Base-by-base conservation (phyloP, 2,113 vertebrate species). In the Xiphorhynchus elegans region DNA sequence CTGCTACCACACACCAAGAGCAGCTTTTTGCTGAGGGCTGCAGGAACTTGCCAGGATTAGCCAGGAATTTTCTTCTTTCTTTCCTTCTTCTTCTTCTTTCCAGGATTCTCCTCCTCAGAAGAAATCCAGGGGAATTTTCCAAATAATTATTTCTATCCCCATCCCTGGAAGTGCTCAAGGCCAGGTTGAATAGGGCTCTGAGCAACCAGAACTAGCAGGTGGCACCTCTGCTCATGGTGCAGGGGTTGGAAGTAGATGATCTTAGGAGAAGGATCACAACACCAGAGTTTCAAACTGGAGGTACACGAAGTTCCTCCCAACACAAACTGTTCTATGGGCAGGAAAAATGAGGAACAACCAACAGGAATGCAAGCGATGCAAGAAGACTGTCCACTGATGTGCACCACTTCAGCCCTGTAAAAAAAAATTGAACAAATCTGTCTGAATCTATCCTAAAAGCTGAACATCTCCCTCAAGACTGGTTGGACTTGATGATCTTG, bases 371-470 rank as follows among this genome's bases (percentile, higher is more conserved):
- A 42, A 49, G 4, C 13, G 20, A 39, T 55, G 24, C n/a, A 47
- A 64, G 53, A 56, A 33, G 31, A 23, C 17, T 46, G 17, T 19
- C 63, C 8, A 24, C 1, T 49, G 0, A 1, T 7, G 11, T 11
- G 15, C 10, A 52, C 8, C 6, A 31, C n/a, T 68, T 73, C n/a
- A 42, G 11, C 29, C 46, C 55, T 59, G 7, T 13, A 46, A 76
- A 70, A 76, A 47, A 72, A 42, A 25, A 29, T 8, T 3, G 6
- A 10, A 26, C 7, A 9, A 13, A 47, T 53, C 39, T 49, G 18
- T 63, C 39, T 25, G 35, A 58, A 20, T 44, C 26, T 33, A 6
- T 37, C 35, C 24, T 29, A 58, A 62, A 55, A 67, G 19, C 18
- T 33, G 44, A 55, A 62, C 1, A 2, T 2, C 3, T 53, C 8